These are phyloP conservation scores for Pelusios castaneus DNA, from an alignment of 2,113 vertebrate genomes.

Conservation along the genomic window DNA sequence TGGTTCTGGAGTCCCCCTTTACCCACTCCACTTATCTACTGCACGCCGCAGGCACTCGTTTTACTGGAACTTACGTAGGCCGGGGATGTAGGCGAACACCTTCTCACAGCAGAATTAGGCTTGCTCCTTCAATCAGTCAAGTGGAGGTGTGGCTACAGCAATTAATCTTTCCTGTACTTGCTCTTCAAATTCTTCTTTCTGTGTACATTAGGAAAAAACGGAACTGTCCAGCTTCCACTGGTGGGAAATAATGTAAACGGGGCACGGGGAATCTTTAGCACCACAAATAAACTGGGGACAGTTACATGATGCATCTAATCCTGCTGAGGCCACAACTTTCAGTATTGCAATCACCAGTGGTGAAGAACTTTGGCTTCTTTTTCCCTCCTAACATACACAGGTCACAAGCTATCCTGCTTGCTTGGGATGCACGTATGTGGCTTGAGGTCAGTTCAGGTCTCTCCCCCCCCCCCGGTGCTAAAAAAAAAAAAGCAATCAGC, in stretches of 20 bases:
- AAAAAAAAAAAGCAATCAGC: neutral
- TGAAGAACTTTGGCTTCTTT: neutral
- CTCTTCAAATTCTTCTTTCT: neutral
- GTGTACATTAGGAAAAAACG: neutral
- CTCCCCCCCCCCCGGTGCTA: too few relatives aligned
- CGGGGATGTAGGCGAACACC: neutral
- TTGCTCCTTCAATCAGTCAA: neutral
- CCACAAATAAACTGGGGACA: neutral
- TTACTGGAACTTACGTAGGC: neutral
- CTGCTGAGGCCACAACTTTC: neutral
- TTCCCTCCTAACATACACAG: neutral
- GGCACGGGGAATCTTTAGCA: neutral
- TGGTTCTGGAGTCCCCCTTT: neutral
- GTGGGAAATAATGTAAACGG: neutral
- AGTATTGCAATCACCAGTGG: neutral
- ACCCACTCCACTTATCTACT: neutral
- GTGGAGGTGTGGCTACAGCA: neutral
- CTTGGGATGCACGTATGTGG: neutral
- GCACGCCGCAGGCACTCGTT: neutral
- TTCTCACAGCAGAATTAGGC: neutral
- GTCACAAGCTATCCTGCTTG: neutral
- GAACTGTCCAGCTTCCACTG: neutral
- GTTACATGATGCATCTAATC: neutral
- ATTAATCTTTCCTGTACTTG: conserved; percentile 42
- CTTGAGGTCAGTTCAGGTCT: neutral